Conservation (phyloP, 2,113 vertebrate species). For the Oenanthe oenanthe region DNA sequence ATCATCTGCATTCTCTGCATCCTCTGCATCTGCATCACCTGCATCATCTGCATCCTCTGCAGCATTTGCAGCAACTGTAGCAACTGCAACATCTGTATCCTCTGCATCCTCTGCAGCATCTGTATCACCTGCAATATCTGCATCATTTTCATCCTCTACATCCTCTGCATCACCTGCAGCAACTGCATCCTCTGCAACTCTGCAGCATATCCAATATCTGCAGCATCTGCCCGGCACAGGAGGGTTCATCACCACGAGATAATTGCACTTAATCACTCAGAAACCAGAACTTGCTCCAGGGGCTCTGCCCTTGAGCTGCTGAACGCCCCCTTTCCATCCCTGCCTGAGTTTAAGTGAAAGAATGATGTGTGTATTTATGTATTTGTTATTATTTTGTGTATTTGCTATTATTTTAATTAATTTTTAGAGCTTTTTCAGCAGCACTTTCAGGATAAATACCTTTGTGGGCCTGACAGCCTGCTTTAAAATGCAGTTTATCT, state of each 20-base stretch:
- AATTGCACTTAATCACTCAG: neutral
- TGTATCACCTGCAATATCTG: too few relatives aligned
- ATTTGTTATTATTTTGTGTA: neutral
- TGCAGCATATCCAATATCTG: too few relatives aligned
- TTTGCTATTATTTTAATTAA: neutral
- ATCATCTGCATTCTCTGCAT: too few relatives aligned
- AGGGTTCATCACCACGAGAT: neutral
- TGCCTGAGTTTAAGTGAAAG: neutral
- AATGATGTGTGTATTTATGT: accelerated
- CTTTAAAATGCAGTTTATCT: neutral
- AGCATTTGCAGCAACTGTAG: too few relatives aligned
- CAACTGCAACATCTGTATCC: too few relatives aligned
- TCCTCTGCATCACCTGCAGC: too few relatives aligned
- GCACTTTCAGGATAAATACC: neutral
- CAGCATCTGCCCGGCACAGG: neutral
- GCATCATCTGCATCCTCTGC: too few relatives aligned
- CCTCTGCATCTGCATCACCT: too few relatives aligned
- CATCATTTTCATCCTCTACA: too few relatives aligned
- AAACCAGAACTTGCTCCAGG: neutral
- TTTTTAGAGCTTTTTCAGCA: neutral
- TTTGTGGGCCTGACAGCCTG: neutral
- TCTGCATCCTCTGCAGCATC: too few relatives aligned
- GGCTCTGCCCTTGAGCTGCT: neutral
- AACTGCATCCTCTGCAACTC: too few relatives aligned
- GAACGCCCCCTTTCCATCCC: neutral